These are phyloP conservation scores for Stictonetta naevosa DNA, from an alignment of 2,113 vertebrate genomes.

Conservation along the genomic window DNA sequence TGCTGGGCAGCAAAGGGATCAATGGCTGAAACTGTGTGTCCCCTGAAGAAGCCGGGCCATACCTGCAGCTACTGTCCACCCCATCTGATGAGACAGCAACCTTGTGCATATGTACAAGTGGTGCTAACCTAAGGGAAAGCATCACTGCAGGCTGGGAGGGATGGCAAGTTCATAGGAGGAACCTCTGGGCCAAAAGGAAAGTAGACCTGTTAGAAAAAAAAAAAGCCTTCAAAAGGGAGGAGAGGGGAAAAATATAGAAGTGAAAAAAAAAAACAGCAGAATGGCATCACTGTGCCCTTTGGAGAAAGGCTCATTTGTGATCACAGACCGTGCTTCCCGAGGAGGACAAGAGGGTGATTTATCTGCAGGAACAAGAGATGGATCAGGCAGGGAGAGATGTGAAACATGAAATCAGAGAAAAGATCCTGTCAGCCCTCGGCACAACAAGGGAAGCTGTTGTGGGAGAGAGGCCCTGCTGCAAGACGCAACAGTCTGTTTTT, in stretches of 20 bases:
- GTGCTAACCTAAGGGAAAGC: background rate
- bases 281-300: background rate
- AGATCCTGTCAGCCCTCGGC: background rate
- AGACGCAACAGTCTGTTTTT: background rate
- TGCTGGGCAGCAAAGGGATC: background rate
- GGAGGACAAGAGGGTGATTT: slow-evolving; percentile 55
- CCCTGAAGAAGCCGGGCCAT: background rate
- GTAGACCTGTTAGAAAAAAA: background rate
- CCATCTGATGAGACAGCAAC: background rate
- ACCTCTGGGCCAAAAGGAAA: background rate
- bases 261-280: background rate
- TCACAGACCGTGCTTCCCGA: background rate
- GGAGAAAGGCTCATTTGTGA: slow-evolving; percentile 25
- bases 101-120: background rate
- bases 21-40: background rate
- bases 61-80: background rate
- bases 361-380: slow-evolving; percentile 31
- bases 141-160: background rate
- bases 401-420: background rate
- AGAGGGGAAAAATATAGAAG: background rate
- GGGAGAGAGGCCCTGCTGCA: background rate
- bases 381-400: slow-evolving; percentile 17
- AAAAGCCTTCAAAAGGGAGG: background rate
- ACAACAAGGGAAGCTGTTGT: background rate
- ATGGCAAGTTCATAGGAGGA: background rate